These are phyloP conservation scores for Trachelus iudaicus DNA, from an alignment of 2,888 invertebrate genomes.

Conservation along the genomic window DNA sequence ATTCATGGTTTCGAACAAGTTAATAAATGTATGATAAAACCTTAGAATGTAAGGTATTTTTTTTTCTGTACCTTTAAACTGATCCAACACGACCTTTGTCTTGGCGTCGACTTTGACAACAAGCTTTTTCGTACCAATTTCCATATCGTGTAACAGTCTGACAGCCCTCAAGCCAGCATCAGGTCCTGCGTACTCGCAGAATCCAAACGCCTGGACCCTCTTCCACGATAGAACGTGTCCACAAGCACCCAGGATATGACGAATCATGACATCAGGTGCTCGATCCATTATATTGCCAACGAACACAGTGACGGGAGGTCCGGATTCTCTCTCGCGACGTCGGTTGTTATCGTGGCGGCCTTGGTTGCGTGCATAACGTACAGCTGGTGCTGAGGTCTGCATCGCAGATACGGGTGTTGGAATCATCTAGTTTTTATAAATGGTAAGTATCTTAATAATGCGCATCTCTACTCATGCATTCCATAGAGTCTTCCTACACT, in stretches of 20 bases:
- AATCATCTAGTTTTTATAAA: slow-evolving; percentile 64
- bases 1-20: background rate
- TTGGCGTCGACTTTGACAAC: slow-evolving; percentile 98
- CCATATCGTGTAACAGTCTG: slow-evolving; percentile 89
- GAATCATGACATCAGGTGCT: slow-evolving; percentile 94
- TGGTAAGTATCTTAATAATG: slow-evolving; percentile 43
- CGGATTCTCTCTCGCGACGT: slow-evolving; percentile 65
- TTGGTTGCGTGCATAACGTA: slow-evolving; percentile 58
- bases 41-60: background rate
- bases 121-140: slow-evolving; percentile 91
- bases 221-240: slow-evolving; percentile 98
- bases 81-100: slow-evolving; percentile 93
- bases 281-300: slow-evolving; percentile 96
- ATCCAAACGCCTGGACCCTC: slow-evolving; percentile 96
- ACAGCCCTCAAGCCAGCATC: slow-evolving; percentile 96
- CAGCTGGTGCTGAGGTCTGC: slow-evolving; percentile 63
- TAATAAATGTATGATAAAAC: background rate
- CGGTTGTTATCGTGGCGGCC: slow-evolving; percentile 58
- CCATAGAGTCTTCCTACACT: background rate
- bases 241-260: slow-evolving; percentile 91
- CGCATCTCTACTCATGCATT: slow-evolving; percentile 47
- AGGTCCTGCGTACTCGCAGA: slow-evolving; percentile 96
- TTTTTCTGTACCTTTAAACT: slow-evolving; percentile 80
- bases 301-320: slow-evolving; percentile 96
- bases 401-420: slow-evolving; percentile 65